These are phyloP conservation scores for Fragum sueziense DNA, from an alignment of 2,888 invertebrate species.

Conservation along the genomic window DNA sequence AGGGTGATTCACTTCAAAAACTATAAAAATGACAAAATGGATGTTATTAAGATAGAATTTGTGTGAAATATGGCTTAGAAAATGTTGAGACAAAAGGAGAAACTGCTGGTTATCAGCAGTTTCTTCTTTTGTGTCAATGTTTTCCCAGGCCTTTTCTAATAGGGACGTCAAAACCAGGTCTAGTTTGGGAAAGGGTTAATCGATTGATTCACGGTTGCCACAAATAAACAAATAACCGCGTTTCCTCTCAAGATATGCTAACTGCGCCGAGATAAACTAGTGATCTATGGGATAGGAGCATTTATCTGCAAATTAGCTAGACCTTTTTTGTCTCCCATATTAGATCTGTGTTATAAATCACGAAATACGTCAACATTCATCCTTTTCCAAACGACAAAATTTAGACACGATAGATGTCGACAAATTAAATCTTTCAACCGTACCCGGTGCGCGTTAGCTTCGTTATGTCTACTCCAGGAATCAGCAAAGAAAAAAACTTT, in stretches of 20 bases:
- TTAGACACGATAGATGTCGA: too few species aligned
- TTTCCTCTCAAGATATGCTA: not conserved
- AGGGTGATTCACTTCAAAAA: too few species aligned
- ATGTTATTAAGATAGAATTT: too few species aligned
- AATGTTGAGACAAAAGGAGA: not conserved
- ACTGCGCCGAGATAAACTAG: not conserved
- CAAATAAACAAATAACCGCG: not conserved
- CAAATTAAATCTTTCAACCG: too few species aligned
- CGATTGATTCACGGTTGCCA: not conserved
- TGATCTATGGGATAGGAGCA: not conserved
- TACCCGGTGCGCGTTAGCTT: too few species aligned
- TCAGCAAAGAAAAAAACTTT: too few species aligned
- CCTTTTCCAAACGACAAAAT: too few species aligned
- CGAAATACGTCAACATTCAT: too few species aligned
- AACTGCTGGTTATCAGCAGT: not conserved
- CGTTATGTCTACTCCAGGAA: too few species aligned
- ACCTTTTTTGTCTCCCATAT: not conserved
- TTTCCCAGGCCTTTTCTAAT: not conserved
- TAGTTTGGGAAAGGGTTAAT: not conserved
- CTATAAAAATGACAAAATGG: too few species aligned
- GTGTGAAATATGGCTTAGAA: too few species aligned
- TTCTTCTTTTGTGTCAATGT: slow-evolving; percentile 1
- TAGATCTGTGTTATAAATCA: not conserved
- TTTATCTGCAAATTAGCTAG: not conserved
- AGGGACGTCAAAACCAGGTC: not conserved